Evolutionary conservation across 2,797 vertebrate genomes (phyloP).

Genomic region (Halcyon chelicuti): DNA sequence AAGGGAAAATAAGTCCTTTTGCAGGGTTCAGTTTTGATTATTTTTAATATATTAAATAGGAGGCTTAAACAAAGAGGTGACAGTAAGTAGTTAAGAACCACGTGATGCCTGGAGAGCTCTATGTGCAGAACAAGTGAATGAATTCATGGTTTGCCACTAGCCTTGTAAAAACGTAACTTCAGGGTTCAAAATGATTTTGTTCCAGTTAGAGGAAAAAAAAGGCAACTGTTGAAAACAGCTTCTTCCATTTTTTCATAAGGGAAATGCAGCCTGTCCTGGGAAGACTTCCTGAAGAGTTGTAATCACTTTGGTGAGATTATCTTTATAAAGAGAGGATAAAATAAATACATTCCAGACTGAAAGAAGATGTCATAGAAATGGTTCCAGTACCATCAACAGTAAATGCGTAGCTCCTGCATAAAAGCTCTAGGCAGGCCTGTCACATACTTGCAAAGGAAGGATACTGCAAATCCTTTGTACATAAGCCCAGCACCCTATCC

Average conservation of each 20-base stretch:
- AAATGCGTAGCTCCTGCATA: constrained; percentile 11
- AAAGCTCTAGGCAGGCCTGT: constrained; percentile 22
- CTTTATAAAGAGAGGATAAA: background rate
- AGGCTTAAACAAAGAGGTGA: background rate
- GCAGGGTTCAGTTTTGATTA: background rate
- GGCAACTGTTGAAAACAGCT: too few relatives aligned
- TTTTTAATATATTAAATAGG: background rate
- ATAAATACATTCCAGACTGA: constrained; percentile 22
- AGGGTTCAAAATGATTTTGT: background rate
- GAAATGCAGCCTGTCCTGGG: background rate
- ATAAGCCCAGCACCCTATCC: accelerated
- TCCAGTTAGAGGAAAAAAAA: background rate
- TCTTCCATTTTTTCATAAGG: background rate
- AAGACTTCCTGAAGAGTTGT: background rate
- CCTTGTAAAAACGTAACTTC: background rate
- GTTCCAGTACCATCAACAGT: background rate
- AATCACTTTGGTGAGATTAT: background rate
- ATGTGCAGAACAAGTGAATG: background rate
- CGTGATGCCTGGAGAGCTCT: background rate
- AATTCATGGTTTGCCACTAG: background rate
- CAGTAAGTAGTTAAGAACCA: background rate
- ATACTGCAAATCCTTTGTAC: background rate
- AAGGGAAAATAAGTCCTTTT: background rate
- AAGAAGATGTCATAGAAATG: constrained; percentile 2
- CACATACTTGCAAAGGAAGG: background rate